Evolutionary conservation across 1,140 invertebrate species (phyloP).

Genomic region (Megalopta genalis): DNA sequence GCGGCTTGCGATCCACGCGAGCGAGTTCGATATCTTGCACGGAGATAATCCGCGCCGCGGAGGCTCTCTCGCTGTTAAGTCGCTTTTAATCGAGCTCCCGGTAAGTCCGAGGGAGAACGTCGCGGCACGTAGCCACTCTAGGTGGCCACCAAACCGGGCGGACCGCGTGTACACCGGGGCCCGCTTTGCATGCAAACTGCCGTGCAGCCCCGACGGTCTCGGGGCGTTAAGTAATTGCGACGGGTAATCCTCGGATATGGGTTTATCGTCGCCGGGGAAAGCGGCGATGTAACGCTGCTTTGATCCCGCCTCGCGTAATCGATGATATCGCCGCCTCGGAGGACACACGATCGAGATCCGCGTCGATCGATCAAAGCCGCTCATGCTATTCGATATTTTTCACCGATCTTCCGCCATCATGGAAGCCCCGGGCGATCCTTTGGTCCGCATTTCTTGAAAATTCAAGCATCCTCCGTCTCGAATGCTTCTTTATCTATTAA

Average conservation of each 20-base stretch:
- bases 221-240: constrained; percentile 72
- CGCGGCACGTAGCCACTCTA: constrained; percentile 16
- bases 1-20: constrained; percentile 30
- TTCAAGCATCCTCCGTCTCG: too few relatives aligned
- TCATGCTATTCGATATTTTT: too few relatives aligned
- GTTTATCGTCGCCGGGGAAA: constrained; percentile 65
- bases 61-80: constrained; percentile 48
- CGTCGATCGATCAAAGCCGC: too few relatives aligned
- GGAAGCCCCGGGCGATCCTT: too few relatives aligned
- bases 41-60: constrained; percentile 43
- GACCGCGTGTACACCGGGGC: not conserved
- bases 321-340: not conserved
- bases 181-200: constrained; percentile 71
- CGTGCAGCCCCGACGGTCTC: constrained; percentile 59
- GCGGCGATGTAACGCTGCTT: too few relatives aligned
- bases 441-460: too few relatives aligned
- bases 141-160: constrained; percentile 14
- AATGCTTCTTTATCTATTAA: too few relatives aligned
- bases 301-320: constrained; percentile 25
- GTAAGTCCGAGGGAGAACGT: constrained; percentile 26
- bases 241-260: constrained; percentile 69
- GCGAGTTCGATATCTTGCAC: constrained; percentile 28
- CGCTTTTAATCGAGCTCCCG: constrained; percentile 10
- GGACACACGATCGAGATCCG: not conserved
- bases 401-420: too few relatives aligned